Base-by-base conservation (phyloP, 1,140 invertebrate species). In the Wasmannia auropunctata region DNA sequence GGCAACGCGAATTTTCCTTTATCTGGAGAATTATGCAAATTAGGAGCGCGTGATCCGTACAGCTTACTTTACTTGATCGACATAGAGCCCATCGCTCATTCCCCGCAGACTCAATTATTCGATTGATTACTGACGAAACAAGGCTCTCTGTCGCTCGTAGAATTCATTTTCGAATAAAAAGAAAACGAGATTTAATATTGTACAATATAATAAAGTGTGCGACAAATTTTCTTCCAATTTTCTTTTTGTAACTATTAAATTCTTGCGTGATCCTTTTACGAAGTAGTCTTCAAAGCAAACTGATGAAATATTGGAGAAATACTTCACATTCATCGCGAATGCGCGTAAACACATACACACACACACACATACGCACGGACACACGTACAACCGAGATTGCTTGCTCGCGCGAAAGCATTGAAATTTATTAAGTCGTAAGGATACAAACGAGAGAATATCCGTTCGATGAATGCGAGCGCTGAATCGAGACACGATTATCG, bases 381-480 rank as follows among this genome's bases (percentile, higher is more conserved):
- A 25, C 11, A 43, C n/a, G 0, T 5, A 22, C 31, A 16, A 40
- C 8, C 43, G 43, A n/a, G 14, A 51, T 67, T 51, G 43, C n/a
- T 56, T 34, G 31, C 46, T 62, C 63, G 85, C 76, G 40, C 22
- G 54, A 34, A 43, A 58, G 51, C 43, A 72, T 72, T 70, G 51
- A 34, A 72, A 72, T 81, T 81, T 72, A 81, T 72, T 72, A 81
- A 56, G 40, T 77, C 58, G 58, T 31, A 69, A 54, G 62, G 31
- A 54, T 80, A 70, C 62, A 80, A 79, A 69, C 49, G 77, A 81
- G 28, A 34, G 37, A 58, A 72, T 70, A 70, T 70, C 51, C 37
- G 22, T 4, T 22, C 37, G 34, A n/a, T 74, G 25, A 51, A 31
- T 56, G n/a, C 40, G 67, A 34, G 6, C 37, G 40, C 51, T 56